phyloP scores from a whole-genome alignment of 2,797 vertebrate species.

The Neomorphus geoffroyi region DNA sequence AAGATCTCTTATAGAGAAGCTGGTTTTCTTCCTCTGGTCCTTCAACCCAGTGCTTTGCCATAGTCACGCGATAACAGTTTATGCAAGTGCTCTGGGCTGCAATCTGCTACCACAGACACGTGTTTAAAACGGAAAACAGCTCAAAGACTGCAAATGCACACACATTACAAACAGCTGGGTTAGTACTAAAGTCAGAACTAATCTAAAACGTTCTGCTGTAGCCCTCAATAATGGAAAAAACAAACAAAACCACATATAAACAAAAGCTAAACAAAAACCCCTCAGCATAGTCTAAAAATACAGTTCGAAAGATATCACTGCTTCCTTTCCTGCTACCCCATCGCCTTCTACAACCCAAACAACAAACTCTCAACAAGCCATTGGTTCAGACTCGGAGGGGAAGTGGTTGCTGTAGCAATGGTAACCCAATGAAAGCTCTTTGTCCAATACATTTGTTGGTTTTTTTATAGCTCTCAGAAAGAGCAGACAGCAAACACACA shows the following conservation, averaged over 20 bases:
- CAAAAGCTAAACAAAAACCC: background rate
- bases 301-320: background rate
- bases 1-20: background rate
- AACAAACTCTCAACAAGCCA: background rate
- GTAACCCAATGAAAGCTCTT: background rate
- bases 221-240: background rate
- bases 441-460: background rate
- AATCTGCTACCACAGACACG: background rate
- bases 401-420: slow-evolving; percentile 20
- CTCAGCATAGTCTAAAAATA: slow-evolving; percentile 4
- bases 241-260: background rate
- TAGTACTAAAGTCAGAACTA: background rate
- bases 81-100: background rate
- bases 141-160: background rate
- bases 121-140: background rate
- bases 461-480: background rate
- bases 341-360: background rate
- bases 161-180: background rate
- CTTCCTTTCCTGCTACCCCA: background rate
- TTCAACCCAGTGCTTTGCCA: background rate
- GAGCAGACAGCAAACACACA: background rate
- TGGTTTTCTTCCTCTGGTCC: background rate
- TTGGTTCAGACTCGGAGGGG: background rate
- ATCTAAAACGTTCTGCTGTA: background rate
- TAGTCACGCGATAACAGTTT: background rate